These are phyloP conservation scores for Pseudomyrmex flavicornis DNA, from an alignment of 1,140 invertebrate species.

Conservation along the genomic window DNA sequence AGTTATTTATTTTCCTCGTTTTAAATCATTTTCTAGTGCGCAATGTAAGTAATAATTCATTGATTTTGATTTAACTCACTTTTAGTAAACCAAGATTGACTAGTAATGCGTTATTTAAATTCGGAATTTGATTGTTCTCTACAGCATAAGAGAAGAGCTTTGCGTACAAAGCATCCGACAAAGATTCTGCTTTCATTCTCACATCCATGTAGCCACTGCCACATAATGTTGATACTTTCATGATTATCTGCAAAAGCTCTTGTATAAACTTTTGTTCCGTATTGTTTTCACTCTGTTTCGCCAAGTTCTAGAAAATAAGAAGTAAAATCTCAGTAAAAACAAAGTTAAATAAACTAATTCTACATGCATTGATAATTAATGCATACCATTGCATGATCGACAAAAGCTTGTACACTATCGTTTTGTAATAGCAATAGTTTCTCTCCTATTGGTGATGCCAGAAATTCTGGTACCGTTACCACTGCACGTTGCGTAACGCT, in stretches of 20 bases:
- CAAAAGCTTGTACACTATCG: slow-evolving; percentile 81
- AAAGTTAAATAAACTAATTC: slow-evolving; percentile 29
- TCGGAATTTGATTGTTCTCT: slow-evolving; percentile 83
- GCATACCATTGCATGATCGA: slow-evolving; percentile 83
- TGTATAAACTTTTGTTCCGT: slow-evolving; percentile 82
- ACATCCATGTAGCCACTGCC: slow-evolving; percentile 85
- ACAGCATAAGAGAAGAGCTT: slow-evolving; percentile 87
- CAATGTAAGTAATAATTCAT: slow-evolving; percentile 33
- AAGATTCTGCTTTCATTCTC: slow-evolving; percentile 84
- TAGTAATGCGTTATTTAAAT: slow-evolving; percentile 88
- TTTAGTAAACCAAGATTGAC: slow-evolving; percentile 90
- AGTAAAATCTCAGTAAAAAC: slow-evolving; percentile 4
- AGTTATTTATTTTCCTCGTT: slow-evolving; percentile 24
- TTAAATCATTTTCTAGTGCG: neutral
- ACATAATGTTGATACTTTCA: slow-evolving; percentile 87
- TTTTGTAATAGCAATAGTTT: slow-evolving; percentile 86
- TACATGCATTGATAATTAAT: slow-evolving; percentile 21
- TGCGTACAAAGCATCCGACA: slow-evolving; percentile 86
- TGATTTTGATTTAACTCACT: slow-evolving; percentile 78
- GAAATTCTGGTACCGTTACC: slow-evolving; percentile 85
- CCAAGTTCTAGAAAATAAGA: slow-evolving; percentile 71
- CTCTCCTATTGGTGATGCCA: slow-evolving; percentile 86
- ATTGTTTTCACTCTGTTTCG: slow-evolving; percentile 64
- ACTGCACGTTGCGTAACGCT: slow-evolving; percentile 59
- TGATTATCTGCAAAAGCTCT: slow-evolving; percentile 84